phyloP scores from a whole-genome alignment of 2,888 invertebrate species.

The Erynnis tages region DNA sequence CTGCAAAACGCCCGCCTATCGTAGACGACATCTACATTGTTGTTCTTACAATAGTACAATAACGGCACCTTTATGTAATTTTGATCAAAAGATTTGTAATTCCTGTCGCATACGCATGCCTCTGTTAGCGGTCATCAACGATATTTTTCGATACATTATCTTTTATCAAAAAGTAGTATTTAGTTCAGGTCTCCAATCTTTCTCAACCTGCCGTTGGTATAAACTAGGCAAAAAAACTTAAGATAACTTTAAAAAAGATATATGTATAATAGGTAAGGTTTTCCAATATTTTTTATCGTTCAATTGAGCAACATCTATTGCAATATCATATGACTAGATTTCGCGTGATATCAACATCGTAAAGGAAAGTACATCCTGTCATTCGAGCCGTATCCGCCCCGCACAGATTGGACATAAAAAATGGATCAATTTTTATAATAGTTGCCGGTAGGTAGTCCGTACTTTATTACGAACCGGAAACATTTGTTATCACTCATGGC shows the following conservation, averaged over 20 bases:
- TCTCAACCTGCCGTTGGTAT: too few species aligned
- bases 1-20: constrained; percentile 68
- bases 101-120: constrained; percentile 6
- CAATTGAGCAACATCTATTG: constrained; percentile 59
- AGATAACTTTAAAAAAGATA: too few species aligned
- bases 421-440: constrained; percentile 77
- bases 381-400: constrained; percentile 77
- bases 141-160: too few species aligned
- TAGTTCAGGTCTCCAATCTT: too few species aligned
- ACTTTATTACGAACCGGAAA: constrained; percentile 77
- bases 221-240: too few species aligned
- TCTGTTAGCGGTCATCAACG: too few species aligned
- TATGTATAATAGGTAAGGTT: not conserved
- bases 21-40: constrained; percentile 54
- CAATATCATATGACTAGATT: constrained; percentile 62
- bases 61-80: constrained; percentile 19
- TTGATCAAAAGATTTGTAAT: constrained; percentile 18
- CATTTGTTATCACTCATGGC: constrained; percentile 67
- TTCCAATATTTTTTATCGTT: not conserved
- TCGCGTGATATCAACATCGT: constrained; percentile 65
- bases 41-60: constrained; percentile 26
- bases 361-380: constrained; percentile 74
- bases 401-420: constrained; percentile 72
- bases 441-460: constrained; percentile 61
- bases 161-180: too few species aligned